A percentile compares a stretch with the other conserved stretches of the same genome.
These are phyloP conservation scores for Astyanax mexicanus DNA, from an alignment of 2,797 vertebrate genomes.

Conservation along the genomic window DNA sequence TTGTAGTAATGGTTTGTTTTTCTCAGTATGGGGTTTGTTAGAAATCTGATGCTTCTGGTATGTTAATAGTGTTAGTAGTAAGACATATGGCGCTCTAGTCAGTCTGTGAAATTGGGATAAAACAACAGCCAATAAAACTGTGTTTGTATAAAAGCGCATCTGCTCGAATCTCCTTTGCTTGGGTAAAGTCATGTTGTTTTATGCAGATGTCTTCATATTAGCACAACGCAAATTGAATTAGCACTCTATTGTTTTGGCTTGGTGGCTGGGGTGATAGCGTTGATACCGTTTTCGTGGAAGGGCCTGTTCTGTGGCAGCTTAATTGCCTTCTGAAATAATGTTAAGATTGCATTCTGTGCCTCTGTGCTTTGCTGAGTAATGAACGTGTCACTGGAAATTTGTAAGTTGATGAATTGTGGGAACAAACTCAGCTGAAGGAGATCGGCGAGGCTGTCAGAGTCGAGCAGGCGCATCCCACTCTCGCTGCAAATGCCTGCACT, in stretches of 20 bases:
- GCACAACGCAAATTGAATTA: conserved; percentile 43
- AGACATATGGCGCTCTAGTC: conserved; percentile 53
- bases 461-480: conserved; percentile 38
- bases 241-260: conserved; percentile 23
- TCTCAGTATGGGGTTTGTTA: conserved; percentile 49
- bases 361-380: conserved; percentile 40
- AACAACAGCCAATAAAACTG: conserved; percentile 48
- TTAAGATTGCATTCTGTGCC: conserved; percentile 32
- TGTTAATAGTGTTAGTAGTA: conserved; percentile 59
- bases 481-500: background rate
- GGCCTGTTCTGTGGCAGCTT: conserved; percentile 17
- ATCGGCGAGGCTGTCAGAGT: conserved; percentile 60
- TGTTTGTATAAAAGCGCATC: conserved; percentile 23
- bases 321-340: conserved; percentile 35
- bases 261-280: conserved; percentile 7
- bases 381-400: conserved; percentile 60
- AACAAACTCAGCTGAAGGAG: conserved; percentile 50
- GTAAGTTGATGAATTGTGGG: conserved; percentile 70
- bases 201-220: conserved; percentile 26
- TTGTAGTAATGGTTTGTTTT: conserved; percentile 60
- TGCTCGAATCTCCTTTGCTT: conserved; percentile 16
- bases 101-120: conserved; percentile 47
- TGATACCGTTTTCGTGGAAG: conserved; percentile 22
- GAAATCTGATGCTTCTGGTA: conserved; percentile 68
- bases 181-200: conserved; percentile 23